Percentiles rank a stretch among this genome's conserved stretches.
These are phyloP conservation scores for Lacanobia wlatinum DNA, from an alignment of 2,888 invertebrate species.

Conservation along the genomic window DNA sequence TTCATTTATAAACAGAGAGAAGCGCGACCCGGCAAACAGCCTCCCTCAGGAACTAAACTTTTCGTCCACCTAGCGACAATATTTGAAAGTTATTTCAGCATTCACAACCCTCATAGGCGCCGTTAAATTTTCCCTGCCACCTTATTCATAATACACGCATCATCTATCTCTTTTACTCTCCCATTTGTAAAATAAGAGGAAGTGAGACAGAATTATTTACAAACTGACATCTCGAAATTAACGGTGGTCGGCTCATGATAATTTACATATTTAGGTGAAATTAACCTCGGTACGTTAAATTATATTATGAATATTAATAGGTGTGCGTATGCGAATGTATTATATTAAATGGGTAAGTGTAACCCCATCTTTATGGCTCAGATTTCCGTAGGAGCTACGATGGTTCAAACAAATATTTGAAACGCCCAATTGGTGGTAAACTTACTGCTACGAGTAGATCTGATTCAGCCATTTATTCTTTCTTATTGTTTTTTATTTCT, in stretches of 20 bases:
- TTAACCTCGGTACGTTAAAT: constrained; percentile 90
- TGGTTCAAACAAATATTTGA: constrained; percentile 17
- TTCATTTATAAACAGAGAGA: constrained; percentile 89
- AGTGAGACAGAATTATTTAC: constrained; percentile 83
- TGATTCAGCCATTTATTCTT: background rate
- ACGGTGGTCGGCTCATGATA: constrained; percentile 91
- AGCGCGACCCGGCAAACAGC: constrained; percentile 85
- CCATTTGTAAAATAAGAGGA: constrained; percentile 58
- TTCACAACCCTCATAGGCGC: constrained; percentile 91
- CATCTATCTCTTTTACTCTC: constrained; percentile 74
- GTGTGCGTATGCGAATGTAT: constrained; percentile 80
- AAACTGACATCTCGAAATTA: constrained; percentile 89
- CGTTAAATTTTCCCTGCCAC: constrained; percentile 90
- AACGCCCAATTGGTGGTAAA: background rate
- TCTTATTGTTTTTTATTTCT: background rate
- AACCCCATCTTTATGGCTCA: constrained; percentile 81
- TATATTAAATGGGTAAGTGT: constrained; percentile 80
- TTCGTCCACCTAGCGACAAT: constrained; percentile 91
- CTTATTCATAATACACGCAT: constrained; percentile 89
- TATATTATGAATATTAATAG: constrained; percentile 91
- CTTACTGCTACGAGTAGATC: background rate
- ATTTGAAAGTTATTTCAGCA: constrained; percentile 91
- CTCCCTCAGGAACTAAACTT: constrained; percentile 89
- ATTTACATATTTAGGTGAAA: constrained; percentile 91
- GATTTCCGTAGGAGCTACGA: constrained; percentile 74